Base-by-base conservation (phyloP, 2,888 invertebrate species). In the Chrysodeixis includens region DNA sequence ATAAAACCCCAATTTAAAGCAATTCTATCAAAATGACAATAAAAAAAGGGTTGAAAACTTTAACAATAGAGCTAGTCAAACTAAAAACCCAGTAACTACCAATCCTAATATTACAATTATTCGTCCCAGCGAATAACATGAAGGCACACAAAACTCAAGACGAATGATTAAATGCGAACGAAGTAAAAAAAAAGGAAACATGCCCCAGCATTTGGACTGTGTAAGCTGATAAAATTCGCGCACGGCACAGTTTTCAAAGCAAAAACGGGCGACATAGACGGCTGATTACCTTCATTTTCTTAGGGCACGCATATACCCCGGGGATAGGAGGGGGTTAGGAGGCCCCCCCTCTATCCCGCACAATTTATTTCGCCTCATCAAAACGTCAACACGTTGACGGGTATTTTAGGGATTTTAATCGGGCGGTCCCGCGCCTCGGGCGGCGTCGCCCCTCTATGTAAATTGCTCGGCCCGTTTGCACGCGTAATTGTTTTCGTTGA, bases 331-430 rank as follows among this genome's bases (percentile, higher is more conserved):
- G 87, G 90, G 83, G 86, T 78, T 76, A 71, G 86, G 80, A 80
- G 79, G 80, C 65, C 71, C 85, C 85, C 77, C 78, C 68, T 69
- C 71, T 82, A 82, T 84, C 86, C 83, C 82, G 83, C 85, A 85
- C 88, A 91, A 93, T 92, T 93, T 92, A 92, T 94, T 92, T 92
- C 91, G 90, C 90, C 92, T 93, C 93, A 92, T 94, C 93, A 93
- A 92, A 93, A 93, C 90, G 94, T 93, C 94, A 94, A 93, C 94
- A 93, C 93, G 92, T 87, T 92, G 93, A 92, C 92, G 92, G 92
- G 90, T 92, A 93, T 93, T 94, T 93, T 92, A 89, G 92, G 91
- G 91, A 90, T 92, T 93, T 93, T 93, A 93, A 93, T 93, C 91
- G 92, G 84, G 81, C 70, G 83, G 81, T 83, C 84, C 82, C 79